phyloP scores from a whole-genome alignment of 2,113 vertebrate genomes.

The Rhea pennata region DNA sequence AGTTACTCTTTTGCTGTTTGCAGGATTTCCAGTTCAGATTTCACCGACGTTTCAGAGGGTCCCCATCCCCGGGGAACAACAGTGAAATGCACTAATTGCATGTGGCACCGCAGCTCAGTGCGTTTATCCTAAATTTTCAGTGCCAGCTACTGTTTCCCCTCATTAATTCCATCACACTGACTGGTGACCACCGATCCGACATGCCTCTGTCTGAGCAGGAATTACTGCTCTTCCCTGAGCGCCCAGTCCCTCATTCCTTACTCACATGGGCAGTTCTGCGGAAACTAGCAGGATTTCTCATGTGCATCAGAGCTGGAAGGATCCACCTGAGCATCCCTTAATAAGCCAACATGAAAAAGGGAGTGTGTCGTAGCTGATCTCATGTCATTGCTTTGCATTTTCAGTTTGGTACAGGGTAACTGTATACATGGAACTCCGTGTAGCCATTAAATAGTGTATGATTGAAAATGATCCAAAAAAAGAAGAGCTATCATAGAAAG shows the following conservation, averaged over 20 bases:
- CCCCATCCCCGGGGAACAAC: conserved; percentile 9
- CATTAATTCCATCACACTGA: conserved; percentile 57
- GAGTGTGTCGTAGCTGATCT: background rate
- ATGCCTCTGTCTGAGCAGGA: background rate
- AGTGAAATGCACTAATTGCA: conserved; percentile 41
- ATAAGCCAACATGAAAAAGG: background rate
- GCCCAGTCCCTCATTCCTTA: background rate
- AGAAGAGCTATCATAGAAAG: background rate
- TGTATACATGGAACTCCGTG: background rate
- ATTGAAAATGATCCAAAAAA: background rate
- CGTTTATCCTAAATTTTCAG: conserved; percentile 50
- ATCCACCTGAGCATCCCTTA: background rate
- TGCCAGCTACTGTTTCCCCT: conserved; percentile 51
- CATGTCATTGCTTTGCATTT: background rate
- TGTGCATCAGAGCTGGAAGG: background rate
- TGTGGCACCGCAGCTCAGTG: conserved; percentile 22
- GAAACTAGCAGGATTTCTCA: background rate
- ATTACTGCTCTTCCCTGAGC: background rate
- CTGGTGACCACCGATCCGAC: conserved; percentile 51
- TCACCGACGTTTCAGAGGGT: conserved; percentile 6
- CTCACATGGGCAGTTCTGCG: conserved; percentile 5
- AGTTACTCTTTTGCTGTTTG: background rate
- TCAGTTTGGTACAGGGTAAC: background rate
- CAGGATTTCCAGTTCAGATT: conserved; percentile 21
- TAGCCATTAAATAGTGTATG: background rate